Conservation (phyloP, 2,797 vertebrate species). For the Poecilia velifera region DNA sequence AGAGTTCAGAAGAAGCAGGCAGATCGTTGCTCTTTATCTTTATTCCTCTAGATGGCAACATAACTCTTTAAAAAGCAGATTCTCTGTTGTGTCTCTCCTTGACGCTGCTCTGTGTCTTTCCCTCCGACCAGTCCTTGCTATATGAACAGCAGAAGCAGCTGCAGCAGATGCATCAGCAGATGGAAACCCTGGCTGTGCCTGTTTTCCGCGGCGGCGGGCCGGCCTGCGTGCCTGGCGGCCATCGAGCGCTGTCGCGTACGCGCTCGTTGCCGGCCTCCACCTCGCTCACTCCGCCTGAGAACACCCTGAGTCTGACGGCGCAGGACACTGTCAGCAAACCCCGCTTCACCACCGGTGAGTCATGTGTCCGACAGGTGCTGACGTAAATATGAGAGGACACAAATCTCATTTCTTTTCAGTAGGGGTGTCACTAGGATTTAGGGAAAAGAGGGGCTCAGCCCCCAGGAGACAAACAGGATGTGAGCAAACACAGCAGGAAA, state of each 20-base stretch:
- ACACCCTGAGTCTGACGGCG: slow-evolving; percentile 77
- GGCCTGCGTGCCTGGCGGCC: slow-evolving; percentile 56
- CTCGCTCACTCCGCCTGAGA: slow-evolving; percentile 84
- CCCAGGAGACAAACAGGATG: too few species aligned
- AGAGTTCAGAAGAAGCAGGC: not conserved
- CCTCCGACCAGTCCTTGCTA: slow-evolving; percentile 79
- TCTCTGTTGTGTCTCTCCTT: not conserved
- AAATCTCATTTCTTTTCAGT: not conserved
- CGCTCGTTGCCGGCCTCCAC: slow-evolving; percentile 94
- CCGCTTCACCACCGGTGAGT: slow-evolving; percentile 69
- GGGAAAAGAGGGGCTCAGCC: too few species aligned
- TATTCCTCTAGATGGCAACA: slow-evolving; percentile 64
- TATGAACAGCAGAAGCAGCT: slow-evolving; percentile 93
- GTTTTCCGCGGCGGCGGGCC: slow-evolving; percentile 67
- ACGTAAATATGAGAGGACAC: not conserved
- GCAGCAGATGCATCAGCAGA: slow-evolving; percentile 86
- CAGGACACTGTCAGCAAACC: slow-evolving; percentile 87
- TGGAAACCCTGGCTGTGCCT: slow-evolving; percentile 84
- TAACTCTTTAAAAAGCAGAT: slow-evolving; percentile 14
- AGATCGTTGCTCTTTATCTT: slow-evolving; percentile 12
- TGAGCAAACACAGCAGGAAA: too few species aligned
- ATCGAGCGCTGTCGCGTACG: slow-evolving; percentile 89
- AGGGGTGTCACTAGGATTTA: too few species aligned
- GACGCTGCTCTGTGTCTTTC: not conserved
- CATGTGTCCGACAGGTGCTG: not conserved